Base-by-base conservation (phyloP, 2,113 vertebrate species). In the Malaclemys terrapin region DNA sequence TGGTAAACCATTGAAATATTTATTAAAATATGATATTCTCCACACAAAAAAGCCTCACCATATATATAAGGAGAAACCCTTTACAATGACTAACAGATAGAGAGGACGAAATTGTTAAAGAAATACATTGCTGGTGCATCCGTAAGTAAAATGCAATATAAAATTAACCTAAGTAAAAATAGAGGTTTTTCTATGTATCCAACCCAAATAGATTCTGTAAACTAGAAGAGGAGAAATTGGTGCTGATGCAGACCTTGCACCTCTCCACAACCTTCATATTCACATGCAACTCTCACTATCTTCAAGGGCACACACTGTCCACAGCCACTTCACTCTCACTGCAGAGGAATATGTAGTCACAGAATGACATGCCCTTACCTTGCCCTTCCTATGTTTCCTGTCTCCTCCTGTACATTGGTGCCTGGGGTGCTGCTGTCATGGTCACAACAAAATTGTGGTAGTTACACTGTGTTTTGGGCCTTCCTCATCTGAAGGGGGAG, bases 391-490 rank as follows among this genome's bases (percentile, higher is more conserved):
- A 0, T 1, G 2, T 22, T 20, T 87, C 38, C 53, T 57, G 7
- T 11, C 72, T 38, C 27, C 49, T 24, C 29, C 0, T n/a, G 35
- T n/a, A n/a, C 65, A n/a, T 69, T 69, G 35, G 35, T 69, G 35
- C 35, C 0, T 2, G 17, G 4, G 12, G 14, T 14, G 14, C 47
- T 89, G 53, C 62, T 76, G 56, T 35, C 17, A 8, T 24, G 52
- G 25, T 35, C 4, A 10, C 14, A 0, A 53, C 8, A 2, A 0
- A 0, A 2, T 35, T 65, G 49, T 22, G 17, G 2, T 22, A 80
- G 20, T 84, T 25, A 56, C 12, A 0, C 2, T 35, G 25, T 47
- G 17, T 9, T 69, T 69, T 4, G 25, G 2, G 14, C 4, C 24
- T 3, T 78, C 72, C 80, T 81, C 88, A 84, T 9, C 35, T 82